Evolutionary conservation across 2,797 vertebrate genomes (phyloP), one percentile per base, ranked within the genome.

Genomic region (Pseudomugil tenellus): DNA sequence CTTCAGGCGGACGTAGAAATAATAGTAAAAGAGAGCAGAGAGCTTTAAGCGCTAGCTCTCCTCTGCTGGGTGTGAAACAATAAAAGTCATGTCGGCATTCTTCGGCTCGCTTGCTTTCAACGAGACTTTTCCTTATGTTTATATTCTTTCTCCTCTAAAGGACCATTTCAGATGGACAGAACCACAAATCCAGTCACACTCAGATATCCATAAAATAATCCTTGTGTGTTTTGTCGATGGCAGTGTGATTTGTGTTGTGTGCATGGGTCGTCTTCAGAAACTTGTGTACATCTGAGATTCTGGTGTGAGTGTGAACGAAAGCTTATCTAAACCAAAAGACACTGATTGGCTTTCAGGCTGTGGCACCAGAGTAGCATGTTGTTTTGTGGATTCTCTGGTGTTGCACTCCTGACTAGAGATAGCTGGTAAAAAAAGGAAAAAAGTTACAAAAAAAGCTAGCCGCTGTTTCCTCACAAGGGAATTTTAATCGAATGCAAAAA

Each of bases 371-470:
- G 90, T 79, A 93, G 91, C 89, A 92, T 86, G 76, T 91, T 70
- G 84, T 90, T 91, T 82, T 77, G 84, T 87, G 86, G 89, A 93
- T 93, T 92, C 89, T 90, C 90, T 35, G 74, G 83, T 87, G 61
- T 25, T 58, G 85, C 85, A 87, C 78, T 66, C n/a, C n/a, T n/a
- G n/a, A n/a, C n/a, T n/a, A n/a, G n/a, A n/a, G n/a, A n/a, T n/a
- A n/a, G n/a, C n/a, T n/a, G n/a, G n/a, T n/a, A n/a, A n/a, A n/a
- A n/a, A n/a, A n/a, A n/a, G n/a, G n/a, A n/a, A n/a, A n/a, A n/a
- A n/a, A n/a, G n/a, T n/a, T n/a, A n/a, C n/a, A n/a, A n/a, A n/a
- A n/a, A n/a, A n/a, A n/a, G n/a, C n/a, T n/a, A n/a, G n/a, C n/a
- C n/a, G n/a, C n/a, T n/a, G n/a, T n/a, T n/a, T n/a, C n/a, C n/a